phyloP scores from a whole-genome alignment of 2,113 vertebrate species.

The Sylvia atricapilla region DNA sequence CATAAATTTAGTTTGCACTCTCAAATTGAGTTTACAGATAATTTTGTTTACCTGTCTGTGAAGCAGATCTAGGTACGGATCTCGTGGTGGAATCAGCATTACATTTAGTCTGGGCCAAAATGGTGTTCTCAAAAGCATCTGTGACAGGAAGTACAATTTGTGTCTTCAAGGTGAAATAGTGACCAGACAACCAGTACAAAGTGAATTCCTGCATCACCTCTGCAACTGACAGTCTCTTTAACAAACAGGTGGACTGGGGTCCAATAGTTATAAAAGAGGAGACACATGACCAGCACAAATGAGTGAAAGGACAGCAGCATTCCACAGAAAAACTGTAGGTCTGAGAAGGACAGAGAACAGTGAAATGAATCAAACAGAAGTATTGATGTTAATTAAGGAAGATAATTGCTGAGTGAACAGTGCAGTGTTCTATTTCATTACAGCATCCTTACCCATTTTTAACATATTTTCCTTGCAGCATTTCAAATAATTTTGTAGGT shows the following conservation, averaged over 20 bases:
- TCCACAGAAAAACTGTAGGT: background rate
- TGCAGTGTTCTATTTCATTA: slow-evolving; percentile 22
- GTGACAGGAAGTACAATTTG: slow-evolving; percentile 68
- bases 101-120: slow-evolving; percentile 76
- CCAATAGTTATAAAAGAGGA: background rate
- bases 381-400: background rate
- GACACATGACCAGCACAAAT: background rate
- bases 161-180: slow-evolving; percentile 12
- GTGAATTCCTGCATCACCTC: background rate
- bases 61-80: slow-evolving; percentile 84
- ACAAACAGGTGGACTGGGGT: background rate
- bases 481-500: background rate
- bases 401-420: background rate
- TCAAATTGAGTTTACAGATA: background rate
- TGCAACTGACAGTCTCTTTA: background rate
- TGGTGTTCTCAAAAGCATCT: slow-evolving; percentile 80
- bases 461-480: background rate
- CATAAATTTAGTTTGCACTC: background rate
- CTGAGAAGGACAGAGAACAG: background rate
- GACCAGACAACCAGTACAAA: slow-evolving; percentile 5
- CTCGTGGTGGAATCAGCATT: slow-evolving; percentile 65
- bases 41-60: slow-evolving; percentile 85
- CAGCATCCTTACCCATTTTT: background rate
- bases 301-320: slow-evolving; percentile 14
- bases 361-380: background rate